phyloP scores from a whole-genome alignment of 2,113 vertebrate genomes.

The Dipodomys merriami region DNA sequence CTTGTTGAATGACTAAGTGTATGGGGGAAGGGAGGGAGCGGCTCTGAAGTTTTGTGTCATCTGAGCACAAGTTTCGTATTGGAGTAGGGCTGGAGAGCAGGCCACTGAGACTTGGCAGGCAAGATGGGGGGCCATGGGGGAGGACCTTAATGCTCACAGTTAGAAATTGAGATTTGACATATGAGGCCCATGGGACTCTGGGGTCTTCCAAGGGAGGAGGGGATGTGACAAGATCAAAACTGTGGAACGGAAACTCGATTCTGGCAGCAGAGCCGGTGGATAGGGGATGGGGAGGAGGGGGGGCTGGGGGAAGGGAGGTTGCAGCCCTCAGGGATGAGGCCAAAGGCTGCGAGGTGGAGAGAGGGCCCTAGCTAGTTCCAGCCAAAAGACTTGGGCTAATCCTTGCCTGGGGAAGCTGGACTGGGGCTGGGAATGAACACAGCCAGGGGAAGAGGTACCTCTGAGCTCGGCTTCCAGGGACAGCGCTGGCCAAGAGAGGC shows the following conservation, averaged over 20 bases:
- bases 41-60: background rate
- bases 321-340: background rate
- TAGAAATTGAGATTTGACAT: slow-evolving; percentile 67
- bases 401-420: background rate
- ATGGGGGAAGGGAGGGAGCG: background rate
- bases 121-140: slow-evolving; percentile 48
- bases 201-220: slow-evolving; percentile 18
- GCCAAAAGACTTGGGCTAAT: background rate
- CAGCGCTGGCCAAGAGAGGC: background rate
- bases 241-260: slow-evolving; percentile 59
- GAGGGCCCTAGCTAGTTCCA: background rate
- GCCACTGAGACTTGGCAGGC: background rate
- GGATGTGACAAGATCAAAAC: slow-evolving; percentile 72
- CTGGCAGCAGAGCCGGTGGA: slow-evolving; percentile 44
- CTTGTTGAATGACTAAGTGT: background rate
- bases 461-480: background rate
- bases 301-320: too few species aligned
- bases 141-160: background rate
- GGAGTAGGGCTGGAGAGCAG: background rate
- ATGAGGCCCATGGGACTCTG: slow-evolving; percentile 69
- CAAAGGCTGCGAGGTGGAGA: slow-evolving; percentile 4
- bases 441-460: background rate
- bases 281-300: background rate
- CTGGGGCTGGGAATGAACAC: background rate
- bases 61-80: background rate